phyloP scores from a whole-genome alignment of 2,888 invertebrate species.

The Arrhopalites spinosus region DNA sequence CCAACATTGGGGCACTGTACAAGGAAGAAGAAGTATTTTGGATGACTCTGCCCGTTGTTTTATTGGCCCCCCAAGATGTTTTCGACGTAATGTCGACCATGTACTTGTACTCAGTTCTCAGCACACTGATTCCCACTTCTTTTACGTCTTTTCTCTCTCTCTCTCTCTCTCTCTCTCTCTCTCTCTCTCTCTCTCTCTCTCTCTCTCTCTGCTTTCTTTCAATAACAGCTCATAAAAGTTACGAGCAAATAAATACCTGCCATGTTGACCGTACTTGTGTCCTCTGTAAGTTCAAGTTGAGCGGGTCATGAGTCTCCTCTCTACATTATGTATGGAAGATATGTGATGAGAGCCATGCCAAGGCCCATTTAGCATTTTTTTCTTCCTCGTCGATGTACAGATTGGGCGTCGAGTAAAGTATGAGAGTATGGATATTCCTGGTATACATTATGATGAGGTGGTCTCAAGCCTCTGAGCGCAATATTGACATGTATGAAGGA shows the following conservation, averaged over 20 bases:
- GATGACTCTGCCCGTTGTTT: constrained; percentile 37
- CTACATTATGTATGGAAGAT: no score
- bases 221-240: constrained; percentile 46
- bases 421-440: not conserved
- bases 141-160: not conserved
- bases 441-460: no score
- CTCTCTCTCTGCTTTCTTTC: constrained; percentile 29
- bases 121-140: not conserved
- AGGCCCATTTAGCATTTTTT: not conserved
- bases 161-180: not conserved
- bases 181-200: not conserved
- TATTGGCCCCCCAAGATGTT: constrained; percentile 39
- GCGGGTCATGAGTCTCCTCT: constrained; percentile 9
- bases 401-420: not conserved
- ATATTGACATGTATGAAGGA: not conserved
- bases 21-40: constrained; percentile 31
- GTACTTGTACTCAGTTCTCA: not conserved
- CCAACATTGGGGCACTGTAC: not conserved
- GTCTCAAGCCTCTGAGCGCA: not conserved
- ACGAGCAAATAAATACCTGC: constrained; percentile 38
- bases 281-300: constrained; percentile 13
- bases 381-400: not conserved
- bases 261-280: constrained; percentile 19
- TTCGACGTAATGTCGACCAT: not conserved
- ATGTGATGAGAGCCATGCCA: not conserved